phyloP scores from a whole-genome alignment of 2,888 invertebrate genomes.

The Dolichomitus sp. region DNA sequence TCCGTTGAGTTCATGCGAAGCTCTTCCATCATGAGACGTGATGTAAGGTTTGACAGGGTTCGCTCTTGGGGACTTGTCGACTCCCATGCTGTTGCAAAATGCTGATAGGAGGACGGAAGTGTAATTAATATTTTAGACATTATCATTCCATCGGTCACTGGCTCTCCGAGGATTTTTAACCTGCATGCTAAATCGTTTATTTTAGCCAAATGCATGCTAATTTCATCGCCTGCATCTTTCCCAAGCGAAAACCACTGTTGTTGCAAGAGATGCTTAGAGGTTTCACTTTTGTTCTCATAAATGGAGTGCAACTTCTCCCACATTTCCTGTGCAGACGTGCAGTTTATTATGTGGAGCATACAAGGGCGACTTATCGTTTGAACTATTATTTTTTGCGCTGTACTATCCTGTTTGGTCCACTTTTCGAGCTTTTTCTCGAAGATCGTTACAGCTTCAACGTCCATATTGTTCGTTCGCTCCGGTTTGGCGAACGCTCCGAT shows the following conservation, averaged over 20 bases:
- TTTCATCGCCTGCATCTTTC: no score
- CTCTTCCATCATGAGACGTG: conserved; percentile 41
- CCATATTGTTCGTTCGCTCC: background rate
- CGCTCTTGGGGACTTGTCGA: conserved; percentile 26
- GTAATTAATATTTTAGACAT: conserved; percentile 66
- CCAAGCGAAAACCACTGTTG: no score
- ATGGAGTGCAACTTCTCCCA: conserved; percentile 73
- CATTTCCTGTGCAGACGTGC: conserved; percentile 72
- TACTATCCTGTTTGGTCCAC: conserved; percentile 65
- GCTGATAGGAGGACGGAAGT: conserved; percentile 62
- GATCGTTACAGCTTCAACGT: conserved; percentile 7
- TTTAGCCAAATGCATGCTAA: no score
- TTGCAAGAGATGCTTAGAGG: conserved; percentile 67
- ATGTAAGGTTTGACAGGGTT: conserved; percentile 35
- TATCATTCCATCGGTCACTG: background rate
- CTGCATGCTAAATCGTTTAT: no score
- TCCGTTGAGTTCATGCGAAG: background rate
- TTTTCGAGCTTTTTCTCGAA: conserved; percentile 41
- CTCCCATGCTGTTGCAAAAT: conserved; percentile 71
- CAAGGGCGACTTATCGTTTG: conserved; percentile 54
- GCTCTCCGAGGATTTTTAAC: no score
- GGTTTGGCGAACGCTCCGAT: conserved; percentile 36
- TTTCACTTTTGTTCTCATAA: conserved; percentile 74
- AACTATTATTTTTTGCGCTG: conserved; percentile 66
- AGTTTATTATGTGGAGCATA: conserved; percentile 73